Percentiles rank a stretch among this genome's conserved stretches.
These are phyloP conservation scores for Helleia helle DNA, from an alignment of 2,888 invertebrate genomes.

Conservation along the genomic window DNA sequence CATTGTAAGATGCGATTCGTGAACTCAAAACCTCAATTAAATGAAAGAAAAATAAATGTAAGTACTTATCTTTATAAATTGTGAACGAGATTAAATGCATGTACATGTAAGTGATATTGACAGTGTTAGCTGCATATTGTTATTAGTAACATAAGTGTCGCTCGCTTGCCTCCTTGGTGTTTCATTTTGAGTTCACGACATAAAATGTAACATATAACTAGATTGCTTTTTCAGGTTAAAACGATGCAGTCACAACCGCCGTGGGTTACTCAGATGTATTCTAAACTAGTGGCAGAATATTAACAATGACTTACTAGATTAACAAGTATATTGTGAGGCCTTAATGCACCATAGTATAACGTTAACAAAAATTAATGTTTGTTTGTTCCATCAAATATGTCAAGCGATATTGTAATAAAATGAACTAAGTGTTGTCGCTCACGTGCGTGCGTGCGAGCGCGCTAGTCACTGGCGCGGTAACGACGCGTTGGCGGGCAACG, in stretches of 20 bases:
- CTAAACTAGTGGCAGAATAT: conserved; percentile 9
- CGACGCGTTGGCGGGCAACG: conserved; percentile 89
- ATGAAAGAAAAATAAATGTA: too few relatives aligned
- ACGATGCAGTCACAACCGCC: conserved; percentile 4
- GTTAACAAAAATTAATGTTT: conserved; percentile 4
- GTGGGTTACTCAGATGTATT: background rate
- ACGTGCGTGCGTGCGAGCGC: conserved; percentile 14
- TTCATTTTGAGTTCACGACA: too few relatives aligned
- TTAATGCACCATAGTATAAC: conserved; percentile 8
- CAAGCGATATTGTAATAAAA: conserved; percentile 4
- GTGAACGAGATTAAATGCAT: too few relatives aligned
- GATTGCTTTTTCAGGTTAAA: conserved; percentile 1
- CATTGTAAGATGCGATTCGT: background rate
- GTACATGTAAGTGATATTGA: too few relatives aligned
- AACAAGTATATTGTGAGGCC: conserved; percentile 3
- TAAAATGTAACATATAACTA: too few relatives aligned
- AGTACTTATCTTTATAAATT: background rate
- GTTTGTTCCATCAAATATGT: conserved; percentile 6
- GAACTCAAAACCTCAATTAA: background rate
- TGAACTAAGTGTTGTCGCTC: conserved; percentile 18
- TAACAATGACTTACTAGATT: conserved; percentile 7
- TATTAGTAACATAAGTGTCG: too few relatives aligned
- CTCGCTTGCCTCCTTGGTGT: too few relatives aligned
- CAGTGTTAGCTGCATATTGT: too few relatives aligned
- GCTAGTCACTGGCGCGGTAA: conserved; percentile 75